Evolutionary conservation across 2,797 vertebrate species (phyloP).

Genomic region (Crenuchus spilurus): DNA sequence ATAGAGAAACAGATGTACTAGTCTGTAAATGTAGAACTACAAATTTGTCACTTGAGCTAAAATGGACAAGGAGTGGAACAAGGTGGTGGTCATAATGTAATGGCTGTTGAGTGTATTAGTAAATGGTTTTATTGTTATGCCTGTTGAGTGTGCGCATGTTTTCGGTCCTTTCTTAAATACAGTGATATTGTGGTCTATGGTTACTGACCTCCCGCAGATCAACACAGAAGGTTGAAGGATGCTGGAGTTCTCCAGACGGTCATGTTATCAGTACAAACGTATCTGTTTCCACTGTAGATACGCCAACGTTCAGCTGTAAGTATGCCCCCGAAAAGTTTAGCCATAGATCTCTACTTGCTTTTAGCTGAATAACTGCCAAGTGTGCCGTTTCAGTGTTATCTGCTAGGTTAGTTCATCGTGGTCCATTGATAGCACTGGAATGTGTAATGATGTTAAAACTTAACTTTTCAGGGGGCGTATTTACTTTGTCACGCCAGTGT

Average conservation of each 20-base stretch:
- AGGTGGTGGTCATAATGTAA: no score
- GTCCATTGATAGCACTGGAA: conserved; percentile 17
- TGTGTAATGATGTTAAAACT: background rate
- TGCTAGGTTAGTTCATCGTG: conserved; percentile 19
- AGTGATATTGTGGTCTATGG: background rate
- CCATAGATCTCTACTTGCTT: background rate
- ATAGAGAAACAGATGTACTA: no score
- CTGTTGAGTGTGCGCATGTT: no score
- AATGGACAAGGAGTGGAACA: no score
- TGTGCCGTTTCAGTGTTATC: conserved; percentile 16
- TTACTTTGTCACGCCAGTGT: conserved; percentile 5
- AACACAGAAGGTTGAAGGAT: no score
- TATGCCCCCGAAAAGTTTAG: conserved; percentile 31
- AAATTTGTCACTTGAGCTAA: no score
- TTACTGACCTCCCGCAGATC: no score
- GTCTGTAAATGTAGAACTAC: no score
- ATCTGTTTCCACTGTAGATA: conserved; percentile 66
- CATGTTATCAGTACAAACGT: background rate
- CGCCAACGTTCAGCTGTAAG: conserved; percentile 56
- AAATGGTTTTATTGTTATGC: no score
- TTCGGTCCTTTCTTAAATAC: background rate
- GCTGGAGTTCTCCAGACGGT: conserved; percentile 1
- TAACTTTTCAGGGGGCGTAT: conserved; percentile 41
- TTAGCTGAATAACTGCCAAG: background rate
- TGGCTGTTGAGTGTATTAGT: no score